Percentiles rank a stretch among this genome's conserved stretches.
phyloP scores from a whole-genome alignment of 2,888 invertebrate species.

The Marronus borbonicus region DNA sequence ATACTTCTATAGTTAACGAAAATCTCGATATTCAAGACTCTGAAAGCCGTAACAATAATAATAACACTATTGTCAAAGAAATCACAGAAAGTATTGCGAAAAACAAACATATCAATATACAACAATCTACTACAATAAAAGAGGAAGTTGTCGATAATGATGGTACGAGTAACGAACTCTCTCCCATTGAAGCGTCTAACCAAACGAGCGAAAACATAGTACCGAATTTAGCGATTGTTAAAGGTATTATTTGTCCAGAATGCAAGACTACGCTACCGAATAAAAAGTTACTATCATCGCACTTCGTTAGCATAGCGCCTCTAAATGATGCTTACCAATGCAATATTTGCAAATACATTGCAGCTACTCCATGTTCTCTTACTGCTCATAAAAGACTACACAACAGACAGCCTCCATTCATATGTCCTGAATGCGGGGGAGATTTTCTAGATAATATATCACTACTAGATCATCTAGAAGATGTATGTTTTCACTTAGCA shows the following conservation, averaged over 20 bases:
- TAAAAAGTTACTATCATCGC: conserved; percentile 58
- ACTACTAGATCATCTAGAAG: conserved; percentile 73
- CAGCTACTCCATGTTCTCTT: conserved; percentile 72
- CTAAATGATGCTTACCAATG: conserved; percentile 61
- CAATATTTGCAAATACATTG: conserved; percentile 64
- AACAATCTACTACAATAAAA: background rate
- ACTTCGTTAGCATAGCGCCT: conserved; percentile 63
- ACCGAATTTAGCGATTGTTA: background rate
- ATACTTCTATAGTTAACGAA: background rate
- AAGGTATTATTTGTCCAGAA: conserved; percentile 61
- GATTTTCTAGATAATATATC: conserved; percentile 69
- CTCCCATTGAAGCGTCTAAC: background rate
- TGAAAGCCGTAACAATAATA: background rate
- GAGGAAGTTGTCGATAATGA: conserved; percentile 1
- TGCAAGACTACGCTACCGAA: conserved; percentile 57
- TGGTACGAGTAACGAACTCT: background rate
- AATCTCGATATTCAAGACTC: background rate
- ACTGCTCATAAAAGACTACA: conserved; percentile 77
- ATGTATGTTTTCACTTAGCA: conserved; percentile 70
- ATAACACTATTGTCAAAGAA: background rate
- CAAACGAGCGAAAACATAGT: background rate
- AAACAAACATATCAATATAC: background rate
- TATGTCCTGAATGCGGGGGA: conserved; percentile 81
- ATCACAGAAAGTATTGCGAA: background rate
- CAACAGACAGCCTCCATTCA: conserved; percentile 71